Evolutionary conservation across 1,140 invertebrate genomes (phyloP), one percentile per base, ranked within the genome.

Genomic region (Drosophila asahinai): DNA sequence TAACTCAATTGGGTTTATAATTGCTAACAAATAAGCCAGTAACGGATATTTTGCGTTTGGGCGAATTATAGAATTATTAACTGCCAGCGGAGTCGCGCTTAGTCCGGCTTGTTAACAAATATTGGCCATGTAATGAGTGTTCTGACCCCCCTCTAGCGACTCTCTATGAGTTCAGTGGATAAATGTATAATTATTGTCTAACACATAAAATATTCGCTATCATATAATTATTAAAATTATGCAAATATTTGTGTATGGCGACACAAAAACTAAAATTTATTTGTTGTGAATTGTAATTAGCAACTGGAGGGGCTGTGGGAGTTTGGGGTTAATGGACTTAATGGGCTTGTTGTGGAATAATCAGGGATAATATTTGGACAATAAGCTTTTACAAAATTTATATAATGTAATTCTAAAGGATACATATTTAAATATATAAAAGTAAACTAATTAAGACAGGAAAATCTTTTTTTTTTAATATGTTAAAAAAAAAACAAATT

Each of bases 41-140:
- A 70, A 43, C 38, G 70, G 38, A 75, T 63, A 71, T 78, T 19
- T 19, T 54, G 19, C 15, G 17, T 36, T 62, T 42, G 25, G 48
- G 27, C 48, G 33, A 48, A 64, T 66, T 49, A 45, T 17, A 33
- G 8, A 62, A 45, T 58, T 52, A 71, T 76, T n/a, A 72, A 63
- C 49, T 70, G 61, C 36, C 68, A 47, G 68, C 72, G 62, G 49
- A 54, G 25, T 33, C 33, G 19, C 38, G 54, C 60, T 61, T 52
- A 54, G 64, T 64, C 49, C 57, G 43, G 57, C 83, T 78, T 84
- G 82, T 86, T 86, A 78, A 86, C 79, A 86, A 78, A 78, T 84
- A 81, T 84, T 84, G 61, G 61, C 55, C 78, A 55, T 89, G 80
- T 87, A 71, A 52, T 52, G 36, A 59, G 25, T 60, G 43, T n/a